Percentiles rank a stretch among this genome's conserved stretches.
Conservation (phyloP, 2,113 vertebrate species). For the Ophiodon elongatus region DNA sequence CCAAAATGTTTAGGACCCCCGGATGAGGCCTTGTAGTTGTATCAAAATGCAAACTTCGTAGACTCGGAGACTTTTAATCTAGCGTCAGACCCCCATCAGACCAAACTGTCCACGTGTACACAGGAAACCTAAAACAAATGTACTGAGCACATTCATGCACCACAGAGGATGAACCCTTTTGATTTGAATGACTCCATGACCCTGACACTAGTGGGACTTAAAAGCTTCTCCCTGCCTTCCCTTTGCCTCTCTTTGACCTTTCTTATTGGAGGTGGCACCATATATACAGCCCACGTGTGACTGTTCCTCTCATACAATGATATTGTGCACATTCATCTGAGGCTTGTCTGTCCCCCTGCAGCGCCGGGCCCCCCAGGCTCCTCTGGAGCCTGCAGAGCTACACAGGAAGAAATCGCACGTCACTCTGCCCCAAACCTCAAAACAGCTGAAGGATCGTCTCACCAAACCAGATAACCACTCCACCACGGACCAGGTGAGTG, state of each 20-base stretch:
- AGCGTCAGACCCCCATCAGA: no score
- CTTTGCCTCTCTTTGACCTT: background rate
- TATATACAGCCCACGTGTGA: background rate
- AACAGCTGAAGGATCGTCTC: background rate
- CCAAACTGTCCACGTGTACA: no score
- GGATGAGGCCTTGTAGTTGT: no score
- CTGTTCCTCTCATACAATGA: background rate
- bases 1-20: no score
- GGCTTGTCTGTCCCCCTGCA: no score
- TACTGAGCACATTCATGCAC: no score
- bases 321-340: background rate
- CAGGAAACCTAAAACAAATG: no score
- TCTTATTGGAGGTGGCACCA: background rate
- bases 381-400: background rate
- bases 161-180: no score
- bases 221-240: background rate
- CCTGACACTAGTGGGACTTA: background rate
- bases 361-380: background rate
- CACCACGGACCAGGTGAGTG: slow-evolving; percentile 3
- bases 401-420: background rate
- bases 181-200: no score
- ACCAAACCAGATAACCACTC: background rate
- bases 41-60: no score
- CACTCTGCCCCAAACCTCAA: background rate
- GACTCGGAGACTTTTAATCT: no score